phyloP scores from a whole-genome alignment of 2,113 vertebrate species.

The Cebus imitator region DNA sequence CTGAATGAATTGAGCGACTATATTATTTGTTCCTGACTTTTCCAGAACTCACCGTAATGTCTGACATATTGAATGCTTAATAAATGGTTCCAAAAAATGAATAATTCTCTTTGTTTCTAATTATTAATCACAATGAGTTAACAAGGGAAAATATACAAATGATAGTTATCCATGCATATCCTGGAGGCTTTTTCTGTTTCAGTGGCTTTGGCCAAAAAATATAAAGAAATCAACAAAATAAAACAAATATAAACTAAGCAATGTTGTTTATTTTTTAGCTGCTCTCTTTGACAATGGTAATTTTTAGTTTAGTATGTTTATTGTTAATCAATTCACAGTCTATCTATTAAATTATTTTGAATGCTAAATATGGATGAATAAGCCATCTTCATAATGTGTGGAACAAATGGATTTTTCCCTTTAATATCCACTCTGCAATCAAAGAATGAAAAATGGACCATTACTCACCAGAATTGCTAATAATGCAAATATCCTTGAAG shows the following conservation, averaged over 20 bases:
- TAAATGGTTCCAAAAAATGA: slow-evolving; percentile 15
- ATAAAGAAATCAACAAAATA: not conserved
- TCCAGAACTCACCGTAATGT: not conserved
- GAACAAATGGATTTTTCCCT: slow-evolving; percentile 11
- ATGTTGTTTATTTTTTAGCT: not conserved
- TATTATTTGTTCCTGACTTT: not conserved
- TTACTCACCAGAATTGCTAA: slow-evolving; percentile 15
- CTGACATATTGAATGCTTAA: not conserved
- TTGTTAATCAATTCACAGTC: not conserved
- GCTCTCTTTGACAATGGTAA: not conserved
- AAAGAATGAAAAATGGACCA: not conserved
- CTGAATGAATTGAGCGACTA: not conserved
- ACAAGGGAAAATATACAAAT: not conserved
- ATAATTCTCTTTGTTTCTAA: not conserved
- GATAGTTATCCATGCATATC: not conserved
- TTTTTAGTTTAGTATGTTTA: not conserved
- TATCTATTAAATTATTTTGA: not conserved
- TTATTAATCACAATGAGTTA: not conserved
- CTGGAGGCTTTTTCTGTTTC: not conserved
- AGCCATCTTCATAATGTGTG: not conserved
- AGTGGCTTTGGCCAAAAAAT: not conserved
- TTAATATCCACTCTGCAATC: slow-evolving; percentile 17
- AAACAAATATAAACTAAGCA: not conserved
- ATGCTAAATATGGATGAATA: slow-evolving; percentile 24
- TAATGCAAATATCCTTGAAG: not conserved